phyloP scores from a whole-genome alignment of 1,140 invertebrate species.

The Stratiolaelaps scimitus region DNA sequence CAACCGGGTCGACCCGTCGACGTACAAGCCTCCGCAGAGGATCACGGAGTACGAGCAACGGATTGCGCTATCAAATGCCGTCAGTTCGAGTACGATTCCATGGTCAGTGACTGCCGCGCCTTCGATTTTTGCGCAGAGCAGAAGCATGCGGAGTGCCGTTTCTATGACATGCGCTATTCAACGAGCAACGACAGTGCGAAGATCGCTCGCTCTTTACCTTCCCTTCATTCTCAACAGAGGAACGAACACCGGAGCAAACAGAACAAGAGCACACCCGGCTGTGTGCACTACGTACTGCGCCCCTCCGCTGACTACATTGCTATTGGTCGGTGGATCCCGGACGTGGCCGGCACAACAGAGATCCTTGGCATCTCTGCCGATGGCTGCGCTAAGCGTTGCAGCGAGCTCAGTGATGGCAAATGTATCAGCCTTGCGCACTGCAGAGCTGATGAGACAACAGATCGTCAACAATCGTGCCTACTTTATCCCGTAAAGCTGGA shows the following conservation, averaged over 20 bases:
- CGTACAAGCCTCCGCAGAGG: not conserved
- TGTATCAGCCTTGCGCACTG: conserved; percentile 1
- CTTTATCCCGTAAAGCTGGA: too few species aligned
- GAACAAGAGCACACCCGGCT: too few species aligned
- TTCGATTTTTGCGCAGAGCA: not conserved
- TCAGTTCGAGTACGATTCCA: not conserved
- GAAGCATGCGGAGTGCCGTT: not conserved
- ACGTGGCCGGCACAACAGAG: not conserved
- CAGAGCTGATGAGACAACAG: too few species aligned
- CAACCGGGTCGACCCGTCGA: not conserved
- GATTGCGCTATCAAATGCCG: not conserved
- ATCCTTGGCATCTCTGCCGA: not conserved
- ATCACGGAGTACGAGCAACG: not conserved
- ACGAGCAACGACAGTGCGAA: too few species aligned
- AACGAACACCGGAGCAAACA: too few species aligned
- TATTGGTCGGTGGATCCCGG: not conserved
- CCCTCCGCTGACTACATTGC: conserved; percentile 3
- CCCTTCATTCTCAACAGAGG: not conserved
- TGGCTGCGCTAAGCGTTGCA: not conserved
- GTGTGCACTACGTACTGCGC: not conserved
- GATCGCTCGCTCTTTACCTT: too few species aligned
- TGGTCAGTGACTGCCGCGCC: not conserved
- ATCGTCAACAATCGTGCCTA: too few species aligned
- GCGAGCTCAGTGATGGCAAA: not conserved
- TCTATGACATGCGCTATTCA: not conserved